A percentile compares a stretch with the other conserved stretches of the same genome.
These are phyloP conservation scores for Microtus richardsoni DNA, from an alignment of 2,113 vertebrate species.

Conservation along the genomic window DNA sequence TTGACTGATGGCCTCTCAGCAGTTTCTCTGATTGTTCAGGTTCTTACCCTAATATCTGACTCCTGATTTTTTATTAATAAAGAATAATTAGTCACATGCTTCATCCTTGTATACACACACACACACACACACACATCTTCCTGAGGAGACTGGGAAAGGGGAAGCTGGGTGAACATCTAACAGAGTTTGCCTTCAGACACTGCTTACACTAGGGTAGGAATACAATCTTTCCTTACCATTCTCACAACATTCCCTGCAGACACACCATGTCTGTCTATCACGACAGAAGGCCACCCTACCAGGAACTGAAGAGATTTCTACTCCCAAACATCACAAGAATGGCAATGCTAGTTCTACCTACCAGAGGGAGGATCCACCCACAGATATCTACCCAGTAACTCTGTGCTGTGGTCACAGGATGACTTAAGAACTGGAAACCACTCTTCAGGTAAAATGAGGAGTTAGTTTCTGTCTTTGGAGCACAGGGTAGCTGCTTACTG, in stretches of 20 bases:
- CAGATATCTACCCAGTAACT: neutral
- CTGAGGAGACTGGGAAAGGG: rapidly evolving
- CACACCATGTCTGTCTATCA: neutral
- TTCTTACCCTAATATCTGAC: neutral
- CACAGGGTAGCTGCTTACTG: neutral
- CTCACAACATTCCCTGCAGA: neutral
- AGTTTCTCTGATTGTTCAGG: neutral
- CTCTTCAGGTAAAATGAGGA: neutral
- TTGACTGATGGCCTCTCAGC: neutral
- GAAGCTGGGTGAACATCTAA: too few relatives aligned
- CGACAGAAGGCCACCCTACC: neutral
- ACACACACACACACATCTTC: neutral
- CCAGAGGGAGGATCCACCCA: neutral
- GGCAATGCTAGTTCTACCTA: neutral
- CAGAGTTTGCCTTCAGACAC: neutral
- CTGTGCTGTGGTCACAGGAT: neutral
- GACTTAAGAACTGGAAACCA: neutral
- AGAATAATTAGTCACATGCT: neutral
- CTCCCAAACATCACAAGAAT: neutral
- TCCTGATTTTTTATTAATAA: neutral
- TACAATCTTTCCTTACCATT: neutral
- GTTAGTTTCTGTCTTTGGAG: neutral
- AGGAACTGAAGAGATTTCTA: neutral
- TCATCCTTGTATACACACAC: neutral
- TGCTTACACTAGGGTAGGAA: neutral